phyloP scores from a whole-genome alignment of 2,113 vertebrate species.

The Neodon shergylaensis region DNA sequence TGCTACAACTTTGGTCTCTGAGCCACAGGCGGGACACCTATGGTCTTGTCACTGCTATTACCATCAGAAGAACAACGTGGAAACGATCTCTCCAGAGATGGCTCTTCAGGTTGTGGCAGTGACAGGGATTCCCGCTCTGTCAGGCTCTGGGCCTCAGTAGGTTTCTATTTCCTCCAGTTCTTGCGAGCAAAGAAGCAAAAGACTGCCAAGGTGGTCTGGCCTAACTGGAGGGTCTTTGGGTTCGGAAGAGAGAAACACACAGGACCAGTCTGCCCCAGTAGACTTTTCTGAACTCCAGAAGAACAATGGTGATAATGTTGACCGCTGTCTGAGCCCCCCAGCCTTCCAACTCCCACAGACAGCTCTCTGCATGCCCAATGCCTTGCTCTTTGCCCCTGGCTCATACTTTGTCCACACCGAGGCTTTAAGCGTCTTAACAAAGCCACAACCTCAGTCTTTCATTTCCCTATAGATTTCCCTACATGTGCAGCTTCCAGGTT shows the following conservation, averaged over 20 bases:
- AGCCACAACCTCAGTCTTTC: not conserved
- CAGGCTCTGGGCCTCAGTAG: not conserved
- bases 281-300: not conserved
- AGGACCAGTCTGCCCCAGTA: not conserved
- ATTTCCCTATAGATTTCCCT: not conserved
- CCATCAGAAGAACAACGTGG: not conserved
- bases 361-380: fast-evolving
- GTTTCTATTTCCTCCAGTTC: fast-evolving
- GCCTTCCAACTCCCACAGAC: too few relatives aligned
- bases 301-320: fast-evolving
- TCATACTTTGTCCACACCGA: too few relatives aligned
- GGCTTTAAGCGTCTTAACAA: not conserved
- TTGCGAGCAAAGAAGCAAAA: not conserved
- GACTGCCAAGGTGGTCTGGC: fast-evolving
- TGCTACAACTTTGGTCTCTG: not conserved
- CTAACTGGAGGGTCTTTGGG: not conserved
- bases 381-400: fast-evolving
- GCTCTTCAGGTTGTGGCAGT: not conserved
- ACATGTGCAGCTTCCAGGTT: fast-evolving
- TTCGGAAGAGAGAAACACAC: not conserved
- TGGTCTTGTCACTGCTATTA: not conserved
- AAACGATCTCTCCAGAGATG: not conserved
- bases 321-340: too few relatives aligned
- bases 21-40: not conserved
- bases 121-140: not conserved